Conservation (phyloP, 1,140 invertebrate genomes). For the Ceratosolen fusciceps region DNA sequence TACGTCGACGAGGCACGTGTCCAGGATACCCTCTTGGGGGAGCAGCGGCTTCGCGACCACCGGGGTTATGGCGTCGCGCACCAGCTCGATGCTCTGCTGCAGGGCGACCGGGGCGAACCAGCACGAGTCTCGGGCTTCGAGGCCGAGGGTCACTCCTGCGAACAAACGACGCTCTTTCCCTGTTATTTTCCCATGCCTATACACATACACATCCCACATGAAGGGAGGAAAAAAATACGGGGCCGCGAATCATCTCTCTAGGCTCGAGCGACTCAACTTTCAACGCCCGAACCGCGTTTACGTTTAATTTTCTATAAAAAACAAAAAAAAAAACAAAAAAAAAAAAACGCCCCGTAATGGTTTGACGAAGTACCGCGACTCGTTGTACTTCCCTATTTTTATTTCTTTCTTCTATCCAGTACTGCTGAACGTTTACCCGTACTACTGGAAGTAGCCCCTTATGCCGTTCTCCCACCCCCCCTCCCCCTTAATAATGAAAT, state of each 20-base stretch:
- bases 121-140: conserved; percentile 86
- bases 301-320: too few species aligned
- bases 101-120: conserved; percentile 86
- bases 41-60: conserved; percentile 50
- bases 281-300: too few species aligned
- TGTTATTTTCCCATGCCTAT: conserved; percentile 2
- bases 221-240: background rate
- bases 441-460: too few species aligned
- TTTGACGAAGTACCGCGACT: too few species aligned
- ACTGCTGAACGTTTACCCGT: too few species aligned
- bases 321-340: too few species aligned
- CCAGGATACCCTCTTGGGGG: background rate
- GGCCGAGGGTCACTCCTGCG: conserved; percentile 77
- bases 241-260: background rate
- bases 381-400: too few species aligned
- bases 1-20: conserved; percentile 7
- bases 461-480: too few species aligned
- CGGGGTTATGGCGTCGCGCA: conserved; percentile 78
- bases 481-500: too few species aligned
- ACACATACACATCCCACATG: background rate
- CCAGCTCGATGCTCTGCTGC: conserved; percentile 84
- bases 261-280: too few species aligned
- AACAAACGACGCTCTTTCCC: background rate
- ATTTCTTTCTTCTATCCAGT: too few species aligned
- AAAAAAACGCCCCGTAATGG: too few species aligned